Conservation (phyloP, 2,113 vertebrate species). For the Sceloporus tristichus region DNA sequence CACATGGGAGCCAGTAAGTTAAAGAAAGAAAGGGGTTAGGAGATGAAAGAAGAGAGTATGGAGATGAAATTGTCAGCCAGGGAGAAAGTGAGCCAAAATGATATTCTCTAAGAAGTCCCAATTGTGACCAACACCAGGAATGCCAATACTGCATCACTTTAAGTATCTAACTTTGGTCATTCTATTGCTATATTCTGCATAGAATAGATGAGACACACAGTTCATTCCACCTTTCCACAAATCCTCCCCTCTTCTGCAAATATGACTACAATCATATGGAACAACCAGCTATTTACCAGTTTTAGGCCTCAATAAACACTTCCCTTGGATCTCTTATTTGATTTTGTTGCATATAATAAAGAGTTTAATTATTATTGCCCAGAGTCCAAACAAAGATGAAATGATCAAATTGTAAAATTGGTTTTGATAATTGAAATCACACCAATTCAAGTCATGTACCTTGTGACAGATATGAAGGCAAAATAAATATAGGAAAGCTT, state of each 20-base stretch:
- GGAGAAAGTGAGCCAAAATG: too few species aligned
- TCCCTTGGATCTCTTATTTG: not conserved
- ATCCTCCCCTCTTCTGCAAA: not conserved
- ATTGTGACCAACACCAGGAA: not conserved
- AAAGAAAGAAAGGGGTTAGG: too few species aligned
- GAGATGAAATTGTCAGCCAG: too few species aligned
- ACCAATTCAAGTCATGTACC: rapidly evolving
- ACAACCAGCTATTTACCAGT: not conserved
- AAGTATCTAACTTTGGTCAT: not conserved
- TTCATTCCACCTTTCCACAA: not conserved
- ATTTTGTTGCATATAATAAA: not conserved
- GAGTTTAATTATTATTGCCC: not conserved
- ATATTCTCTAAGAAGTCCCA: not conserved
- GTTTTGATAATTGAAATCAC: not conserved
- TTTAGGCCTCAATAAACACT: not conserved
- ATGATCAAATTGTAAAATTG: not conserved
- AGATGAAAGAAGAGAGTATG: too few species aligned
- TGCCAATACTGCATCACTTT: not conserved
- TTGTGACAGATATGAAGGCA: constrained; percentile 39
- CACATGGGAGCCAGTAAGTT: too few species aligned
- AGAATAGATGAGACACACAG: not conserved
- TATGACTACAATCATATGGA: not conserved
- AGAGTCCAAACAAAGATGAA: constrained; percentile 26
- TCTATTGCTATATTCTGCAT: not conserved
- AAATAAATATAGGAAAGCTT: constrained; percentile 4